Evolutionary conservation across 2,113 vertebrate genomes (phyloP), one percentile per base, ranked within the genome.

Genomic region (Chloroceryle aenea): DNA sequence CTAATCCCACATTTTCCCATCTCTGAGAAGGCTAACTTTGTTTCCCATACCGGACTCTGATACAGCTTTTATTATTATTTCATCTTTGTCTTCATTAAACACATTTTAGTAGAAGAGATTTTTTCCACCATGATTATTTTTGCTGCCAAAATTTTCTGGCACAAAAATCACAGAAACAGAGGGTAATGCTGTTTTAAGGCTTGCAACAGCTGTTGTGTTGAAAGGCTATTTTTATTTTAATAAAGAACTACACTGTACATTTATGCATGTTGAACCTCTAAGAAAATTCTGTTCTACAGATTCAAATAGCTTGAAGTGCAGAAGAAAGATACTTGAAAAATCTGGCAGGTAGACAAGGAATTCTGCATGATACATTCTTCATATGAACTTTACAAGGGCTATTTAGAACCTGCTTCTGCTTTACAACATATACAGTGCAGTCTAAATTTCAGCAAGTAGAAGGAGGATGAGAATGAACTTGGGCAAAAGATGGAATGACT

Each of bases 61-160:
- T 12, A 38, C 2, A 75, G 22, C 19, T 94, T 63, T 87, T 63
- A 56, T 48, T 74, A 80, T 45, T 48, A 71, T 71, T 91, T 92
- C 43, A 84, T 88, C 32, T 72, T 74, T 50, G 15, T 14, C 18
- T 38, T 12, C 22, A 71, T 27, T 53, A 47, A 64, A 50, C 34
- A 67, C 43, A 62, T 79, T 92, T 89, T 72, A 88, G 50, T 43
- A 78, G 52, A 23, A 75, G 32, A 23, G 26, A 67, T 59, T 67
- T 80, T 76, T 80, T 90, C 82, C 30, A 77, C 26, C 23, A 4
- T 29, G 59, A 56, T 92, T 67, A 78, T 56, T 94, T 93, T 43
- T 81, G 69, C 68, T 94, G 95, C 88, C 95, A 96, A 87, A 86
- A 88, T 92, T 83, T 94, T 94, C 82, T 97, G 95, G 93, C 93